These are phyloP conservation scores for Bombus haemorrhoidalis DNA, from an alignment of 1,140 invertebrate species.

Conservation along the genomic window DNA sequence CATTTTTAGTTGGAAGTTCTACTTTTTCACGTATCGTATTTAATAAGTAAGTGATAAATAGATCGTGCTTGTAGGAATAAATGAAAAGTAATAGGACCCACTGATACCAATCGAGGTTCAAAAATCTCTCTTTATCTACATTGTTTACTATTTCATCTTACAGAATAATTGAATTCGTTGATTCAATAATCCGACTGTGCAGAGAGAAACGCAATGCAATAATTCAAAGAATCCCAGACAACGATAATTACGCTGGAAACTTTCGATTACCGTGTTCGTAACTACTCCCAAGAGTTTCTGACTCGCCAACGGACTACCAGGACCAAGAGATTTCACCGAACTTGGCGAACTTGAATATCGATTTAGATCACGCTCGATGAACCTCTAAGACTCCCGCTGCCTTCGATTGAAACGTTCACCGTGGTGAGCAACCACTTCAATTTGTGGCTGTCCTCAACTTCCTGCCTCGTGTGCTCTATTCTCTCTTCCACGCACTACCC, in stretches of 20 bases:
- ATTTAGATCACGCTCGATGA: constrained; percentile 64
- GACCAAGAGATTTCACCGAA: constrained; percentile 44
- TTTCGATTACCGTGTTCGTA: constrained; percentile 22
- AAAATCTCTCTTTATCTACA: neutral
- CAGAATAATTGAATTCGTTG: no score
- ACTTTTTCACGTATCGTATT: no score
- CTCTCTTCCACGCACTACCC: constrained; percentile 32
- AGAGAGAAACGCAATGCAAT: neutral
- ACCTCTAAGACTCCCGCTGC: constrained; percentile 54
- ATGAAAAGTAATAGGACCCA: neutral
- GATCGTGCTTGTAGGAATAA: no score
- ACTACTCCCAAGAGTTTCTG: neutral
- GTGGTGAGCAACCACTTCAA: constrained; percentile 31
- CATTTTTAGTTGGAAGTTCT: no score
- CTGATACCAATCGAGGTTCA: neutral
- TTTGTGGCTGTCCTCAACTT: constrained; percentile 56
- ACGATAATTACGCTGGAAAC: constrained; percentile 3
- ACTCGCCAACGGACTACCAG: neutral
- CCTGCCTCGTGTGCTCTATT: constrained; percentile 38
- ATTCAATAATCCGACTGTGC: neutral
- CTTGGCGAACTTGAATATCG: constrained; percentile 62
- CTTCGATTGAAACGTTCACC: constrained; percentile 65
- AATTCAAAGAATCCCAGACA: constrained; percentile 22
- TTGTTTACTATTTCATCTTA: neutral
- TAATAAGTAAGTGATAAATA: no score